Conservation (phyloP, 2,797 vertebrate species). For the Anas capensis region DNA sequence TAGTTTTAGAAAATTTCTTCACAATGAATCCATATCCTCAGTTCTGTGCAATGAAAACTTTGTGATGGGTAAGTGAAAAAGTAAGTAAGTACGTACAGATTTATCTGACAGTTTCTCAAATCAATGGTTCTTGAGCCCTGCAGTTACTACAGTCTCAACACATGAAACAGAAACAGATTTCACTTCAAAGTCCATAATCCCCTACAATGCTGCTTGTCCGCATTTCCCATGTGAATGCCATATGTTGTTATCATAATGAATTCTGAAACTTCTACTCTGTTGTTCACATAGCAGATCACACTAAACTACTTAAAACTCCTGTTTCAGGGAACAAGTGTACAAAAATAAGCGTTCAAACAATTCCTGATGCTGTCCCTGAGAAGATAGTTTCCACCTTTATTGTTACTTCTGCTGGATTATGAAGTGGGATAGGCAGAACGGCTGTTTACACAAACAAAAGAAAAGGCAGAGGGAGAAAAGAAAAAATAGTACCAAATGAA, state of each 20-base stretch:
- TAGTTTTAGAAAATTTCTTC: not conserved
- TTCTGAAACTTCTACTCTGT: not conserved
- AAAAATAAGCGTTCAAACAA: not conserved
- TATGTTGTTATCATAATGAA: not conserved
- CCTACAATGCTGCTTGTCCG: not conserved
- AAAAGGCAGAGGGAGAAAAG: not conserved
- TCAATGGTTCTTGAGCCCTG: not conserved
- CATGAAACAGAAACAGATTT: not conserved
- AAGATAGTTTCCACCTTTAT: not conserved
- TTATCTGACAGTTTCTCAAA: not conserved
- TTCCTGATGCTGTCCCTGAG: not conserved
- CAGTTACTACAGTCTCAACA: not conserved
- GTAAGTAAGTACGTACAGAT: not conserved
- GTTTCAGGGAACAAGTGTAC: not conserved
- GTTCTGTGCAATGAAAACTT: not conserved
- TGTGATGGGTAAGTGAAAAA: not conserved
- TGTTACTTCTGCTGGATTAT: not conserved
- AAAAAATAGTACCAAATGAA: not conserved
- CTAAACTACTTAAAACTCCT: not conserved
- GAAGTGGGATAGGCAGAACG: not conserved
- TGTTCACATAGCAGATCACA: not conserved
- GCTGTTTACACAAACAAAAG: not conserved
- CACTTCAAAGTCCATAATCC: not conserved
- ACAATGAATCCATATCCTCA: not conserved
- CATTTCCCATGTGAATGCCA: not conserved